Evolutionary conservation across 2,888 invertebrate species (phyloP), one percentile per base, ranked within the genome.

Genomic region (Alitta virens): DNA sequence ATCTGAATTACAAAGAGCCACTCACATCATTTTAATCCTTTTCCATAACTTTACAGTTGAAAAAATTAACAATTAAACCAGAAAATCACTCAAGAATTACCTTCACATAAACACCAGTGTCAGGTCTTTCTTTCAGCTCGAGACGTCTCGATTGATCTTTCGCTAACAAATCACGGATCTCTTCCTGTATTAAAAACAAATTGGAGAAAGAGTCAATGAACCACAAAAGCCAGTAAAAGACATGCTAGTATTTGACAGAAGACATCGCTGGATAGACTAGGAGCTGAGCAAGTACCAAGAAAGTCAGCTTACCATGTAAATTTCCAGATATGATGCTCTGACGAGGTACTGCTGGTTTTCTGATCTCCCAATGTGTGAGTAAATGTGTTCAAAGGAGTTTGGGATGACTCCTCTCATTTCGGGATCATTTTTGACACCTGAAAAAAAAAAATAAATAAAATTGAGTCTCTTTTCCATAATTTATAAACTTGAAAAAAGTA

Each of bases 321-420:
- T 94, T 84, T 99, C 98, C 65, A 99, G 86, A 82, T 98, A 99
- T 60, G 96, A 94, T 53, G 96, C 94, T 73, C 94, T 88, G 16
- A 99, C 96, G 68, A 99, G 86, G 81, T 95, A 99, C 78, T 97
- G 95, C 80, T 92, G 90, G 79, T 97, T 94, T 63, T 91, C 89
- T 3, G 94, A 91, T 65, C 93, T 88, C 68, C 90, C 88, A 72
- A 99, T 98, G 83, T 97, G 94, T 70, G 89, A 88, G 88, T 98
- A 99, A 66, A 99, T 94, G 83, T 99, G 98, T 69, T 94, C 91
- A 85, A 99, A 99, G 60, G 97, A 92, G 68, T 95, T 89, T 2
- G 97, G 97, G 74, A 98, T 95, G 69, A 97, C 89, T 60, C 97
- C 97, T 76, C 89, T 86, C 50, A 85, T 74, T n/a, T 90, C 88